These are phyloP conservation scores for Drosophila pruinosa DNA, from an alignment of 1,140 invertebrate genomes.

Conservation along the genomic window DNA sequence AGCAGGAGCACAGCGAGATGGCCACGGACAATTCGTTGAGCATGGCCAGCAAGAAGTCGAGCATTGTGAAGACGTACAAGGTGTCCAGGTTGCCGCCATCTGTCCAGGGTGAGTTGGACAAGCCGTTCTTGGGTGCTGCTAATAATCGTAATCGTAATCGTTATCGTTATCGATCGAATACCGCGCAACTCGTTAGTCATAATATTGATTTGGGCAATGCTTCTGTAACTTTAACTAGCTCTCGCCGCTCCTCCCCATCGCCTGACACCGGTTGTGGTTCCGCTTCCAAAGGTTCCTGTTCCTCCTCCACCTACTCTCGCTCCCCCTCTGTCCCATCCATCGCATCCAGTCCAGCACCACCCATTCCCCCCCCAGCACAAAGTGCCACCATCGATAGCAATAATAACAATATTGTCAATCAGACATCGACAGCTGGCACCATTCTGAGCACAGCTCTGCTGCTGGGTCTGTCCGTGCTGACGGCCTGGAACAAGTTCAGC, in stretches of 20 bases:
- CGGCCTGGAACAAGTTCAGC: slow-evolving; percentile 72
- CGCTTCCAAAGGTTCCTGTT: slow-evolving; percentile 42
- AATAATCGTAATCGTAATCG: slow-evolving; percentile 30
- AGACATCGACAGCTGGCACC: slow-evolving; percentile 51
- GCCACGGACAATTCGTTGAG: slow-evolving; percentile 83
- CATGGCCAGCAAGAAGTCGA: slow-evolving; percentile 73
- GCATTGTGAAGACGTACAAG: slow-evolving; percentile 77
- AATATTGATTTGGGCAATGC: slow-evolving; percentile 61
- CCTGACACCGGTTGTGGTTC: slow-evolving; percentile 62
- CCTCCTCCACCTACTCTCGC: slow-evolving; percentile 20
- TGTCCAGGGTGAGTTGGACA: slow-evolving; percentile 66
- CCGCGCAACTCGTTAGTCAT: slow-evolving; percentile 66
- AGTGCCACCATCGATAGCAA: slow-evolving; percentile 37
- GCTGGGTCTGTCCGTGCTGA: slow-evolving; percentile 68
- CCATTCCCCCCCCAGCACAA: background rate
- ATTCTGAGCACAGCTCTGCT: slow-evolving; percentile 70
- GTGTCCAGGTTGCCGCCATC: slow-evolving; percentile 73
- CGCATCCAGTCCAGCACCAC: slow-evolving; percentile 4
- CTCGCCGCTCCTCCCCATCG: slow-evolving; percentile 33
- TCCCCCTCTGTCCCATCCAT: background rate
- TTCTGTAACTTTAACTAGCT: slow-evolving; percentile 66
- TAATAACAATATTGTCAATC: slow-evolving; percentile 12
- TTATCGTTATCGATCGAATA: slow-evolving; percentile 69
- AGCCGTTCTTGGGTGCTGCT: background rate
- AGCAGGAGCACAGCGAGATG: slow-evolving; percentile 70